These are phyloP conservation scores for Lysandra coridon DNA, from an alignment of 2,888 invertebrate genomes.

Conservation along the genomic window DNA sequence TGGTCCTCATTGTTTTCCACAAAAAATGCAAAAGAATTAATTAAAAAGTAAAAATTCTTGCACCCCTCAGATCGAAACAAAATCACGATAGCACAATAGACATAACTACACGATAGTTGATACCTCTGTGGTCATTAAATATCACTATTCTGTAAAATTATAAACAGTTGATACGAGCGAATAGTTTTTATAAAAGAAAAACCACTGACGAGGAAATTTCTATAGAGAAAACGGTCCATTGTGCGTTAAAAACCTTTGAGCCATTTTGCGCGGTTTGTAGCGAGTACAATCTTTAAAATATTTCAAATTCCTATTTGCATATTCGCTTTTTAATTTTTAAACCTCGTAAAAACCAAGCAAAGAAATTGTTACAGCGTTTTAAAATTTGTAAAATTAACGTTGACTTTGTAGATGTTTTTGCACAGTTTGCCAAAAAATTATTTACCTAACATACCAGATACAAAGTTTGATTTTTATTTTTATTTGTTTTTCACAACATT, in stretches of 20 bases:
- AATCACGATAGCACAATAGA: neutral
- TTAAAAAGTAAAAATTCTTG: neutral
- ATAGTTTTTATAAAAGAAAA: constrained; percentile 12
- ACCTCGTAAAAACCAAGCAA: neutral
- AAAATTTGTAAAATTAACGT: neutral
- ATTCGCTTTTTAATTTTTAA: neutral
- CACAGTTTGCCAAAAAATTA: no score
- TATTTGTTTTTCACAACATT: no score
- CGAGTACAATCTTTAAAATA: constrained; percentile 16
- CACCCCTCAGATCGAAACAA: neutral
- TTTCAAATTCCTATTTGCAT: constrained; percentile 14
- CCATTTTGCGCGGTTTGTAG: constrained; percentile 8
- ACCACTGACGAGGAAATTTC: constrained; percentile 22
- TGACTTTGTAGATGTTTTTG: neutral
- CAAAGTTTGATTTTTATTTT: no score
- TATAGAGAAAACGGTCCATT: neutral
- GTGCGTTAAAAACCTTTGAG: constrained; percentile 21
- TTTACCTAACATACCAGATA: no score
- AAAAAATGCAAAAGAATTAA: neutral
- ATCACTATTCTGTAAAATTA: neutral
- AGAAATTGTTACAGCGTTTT: neutral
- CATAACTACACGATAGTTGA: neutral
- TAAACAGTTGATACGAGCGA: neutral
- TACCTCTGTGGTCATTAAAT: neutral
- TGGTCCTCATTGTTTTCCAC: no score